Base-by-base conservation (phyloP, 2,113 vertebrate species). In the Anolis sagrei region DNA sequence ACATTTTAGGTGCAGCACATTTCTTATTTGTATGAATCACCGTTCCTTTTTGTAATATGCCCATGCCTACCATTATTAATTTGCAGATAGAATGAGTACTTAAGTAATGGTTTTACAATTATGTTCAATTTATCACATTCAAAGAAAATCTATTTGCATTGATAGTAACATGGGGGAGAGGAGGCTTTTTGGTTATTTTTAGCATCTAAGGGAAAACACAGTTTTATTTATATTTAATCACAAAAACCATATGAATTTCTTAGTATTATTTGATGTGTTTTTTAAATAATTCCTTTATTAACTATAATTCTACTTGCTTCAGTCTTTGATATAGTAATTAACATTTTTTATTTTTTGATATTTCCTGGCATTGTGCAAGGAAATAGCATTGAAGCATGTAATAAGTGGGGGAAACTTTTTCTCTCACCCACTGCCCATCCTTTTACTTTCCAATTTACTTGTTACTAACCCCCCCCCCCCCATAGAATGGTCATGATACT, bases 141-240 rank as follows among this genome's bases (percentile, higher is more conserved):
- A 48, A 58, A 36, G 25, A 68, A 80, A 21, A 68, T n/a, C 21
- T 54, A 9, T 21, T 19, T 51, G 8, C 11, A 32, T 32, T 49
- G 44, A 13, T 25, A 36, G 76, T 82, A 21, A 7, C 0, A 0
- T 48, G 13, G 54, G 29, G 0, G 27, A 6, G 62, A 36, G 21
- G 19, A 21, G 58, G 2, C 32, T 90, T 84, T 79, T 36, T 19
- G 66, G 51, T 58, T 44, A 44, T 36, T 79, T 85, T 36, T 10
- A 73, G 14, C 18, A 36, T 21, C 54, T 81, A 68, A 68, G 27
- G 27, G 10, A 68, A 78, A 86, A 34, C 58, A 2, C n/a, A 44
- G 62, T 86, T 88, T 90, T 19, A 54, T 23, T 79, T 68, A 32
- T 21, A 39, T 49, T 48, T 5, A 73, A 83, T 58, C 54, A 19